Evolutionary conservation across 2,888 invertebrate species (phyloP), one percentile per base, ranked within the genome.

Genomic region (Amiota communis): DNA sequence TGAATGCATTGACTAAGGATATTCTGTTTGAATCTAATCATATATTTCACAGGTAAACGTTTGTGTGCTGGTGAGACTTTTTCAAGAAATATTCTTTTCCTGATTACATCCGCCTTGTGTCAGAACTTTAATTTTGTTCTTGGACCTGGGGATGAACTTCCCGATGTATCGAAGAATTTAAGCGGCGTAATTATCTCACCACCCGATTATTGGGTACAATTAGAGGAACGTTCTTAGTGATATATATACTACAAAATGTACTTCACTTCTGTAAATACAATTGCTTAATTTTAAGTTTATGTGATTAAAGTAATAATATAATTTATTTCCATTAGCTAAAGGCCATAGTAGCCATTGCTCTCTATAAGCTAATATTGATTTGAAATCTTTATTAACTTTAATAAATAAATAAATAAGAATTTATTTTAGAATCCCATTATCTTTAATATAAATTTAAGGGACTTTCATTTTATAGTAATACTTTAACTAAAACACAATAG

Each of bases 11-110:
- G 56, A 13, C 9, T 15, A 53, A 53, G 6, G 53, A 15, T 53
- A 53, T 53, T 63, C 15, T 4, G 57, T 23, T 10, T 61, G 36
- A 36, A 63, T 51, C 1, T 57, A 10, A 71, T 63, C 48, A 20
- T 36, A 59, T 11, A 61, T 61, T 73, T 61, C 1, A 76, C 86
- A 92, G 94, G 94, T 0, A 92, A 92, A 78, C 91, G 94, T 47
- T 87, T 94, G 0, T 95, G 95, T 81, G 92, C 93, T 0, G 95
- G 94, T 0, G 94, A 94, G 87, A 94, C 94, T 0, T 93, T 92
- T 84, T 92, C 94, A 0, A 90, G 94, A 1, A 93, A 93, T 77
- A 90, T 91, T 78, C 89, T 94, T 86, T 94, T 94, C 85, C 91
- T 92, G 75, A 90, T 92, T 10, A 90, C 93, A 49, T 84, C 93